Evolutionary conservation across 2,888 invertebrate species (phyloP).

Genomic region (Drosophila mimica): DNA sequence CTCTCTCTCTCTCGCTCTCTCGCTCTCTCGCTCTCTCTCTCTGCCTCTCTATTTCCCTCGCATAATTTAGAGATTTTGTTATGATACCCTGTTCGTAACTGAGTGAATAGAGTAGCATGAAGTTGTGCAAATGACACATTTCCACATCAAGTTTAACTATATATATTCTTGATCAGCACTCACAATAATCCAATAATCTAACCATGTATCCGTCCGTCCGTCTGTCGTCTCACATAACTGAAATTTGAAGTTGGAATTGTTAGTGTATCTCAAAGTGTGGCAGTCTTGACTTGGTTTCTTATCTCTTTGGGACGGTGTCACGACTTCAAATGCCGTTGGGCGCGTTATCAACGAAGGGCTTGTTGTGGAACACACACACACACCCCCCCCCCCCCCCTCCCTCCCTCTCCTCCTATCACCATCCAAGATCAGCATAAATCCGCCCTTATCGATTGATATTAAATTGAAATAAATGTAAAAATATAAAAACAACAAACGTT

Average conservation of each 20-base stretch:
- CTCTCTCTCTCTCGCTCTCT: neutral
- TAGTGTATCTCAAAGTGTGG: neutral
- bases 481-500: neutral
- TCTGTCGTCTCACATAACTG: neutral
- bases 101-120: neutral
- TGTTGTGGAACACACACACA: too few species aligned
- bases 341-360: neutral
- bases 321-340: neutral
- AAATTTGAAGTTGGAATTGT: neutral
- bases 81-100: conserved; percentile 9
- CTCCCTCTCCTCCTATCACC: neutral
- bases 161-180: neutral
- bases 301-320: neutral
- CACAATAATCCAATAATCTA: neutral
- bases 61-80: neutral
- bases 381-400: too few species aligned
- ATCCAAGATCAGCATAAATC: neutral
- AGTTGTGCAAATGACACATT: neutral
- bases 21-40: neutral
- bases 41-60: too few species aligned
- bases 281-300: neutral
- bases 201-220: neutral
- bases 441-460: neutral
- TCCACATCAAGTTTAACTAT: too few species aligned
- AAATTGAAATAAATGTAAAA: neutral